phyloP scores from a whole-genome alignment of 2,888 invertebrate species.

The Pachymerium ferrugineum region DNA sequence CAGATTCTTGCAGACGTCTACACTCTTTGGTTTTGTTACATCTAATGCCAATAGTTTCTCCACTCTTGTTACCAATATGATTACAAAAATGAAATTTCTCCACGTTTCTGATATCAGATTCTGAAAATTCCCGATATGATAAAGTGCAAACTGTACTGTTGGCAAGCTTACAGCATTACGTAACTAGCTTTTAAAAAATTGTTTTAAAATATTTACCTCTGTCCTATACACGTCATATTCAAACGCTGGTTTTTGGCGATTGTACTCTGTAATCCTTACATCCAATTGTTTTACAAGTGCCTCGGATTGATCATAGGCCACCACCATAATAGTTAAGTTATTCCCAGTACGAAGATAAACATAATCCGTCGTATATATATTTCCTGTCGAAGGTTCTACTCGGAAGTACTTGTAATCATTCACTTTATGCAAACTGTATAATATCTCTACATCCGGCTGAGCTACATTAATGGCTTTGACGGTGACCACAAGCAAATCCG shows the following conservation, averaged over 20 bases:
- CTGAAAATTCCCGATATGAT: not conserved
- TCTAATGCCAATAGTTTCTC: too few species aligned
- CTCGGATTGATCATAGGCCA: conserved; percentile 34
- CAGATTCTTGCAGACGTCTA: too few species aligned
- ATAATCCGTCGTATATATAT: conserved; percentile 35
- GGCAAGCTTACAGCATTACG: too few species aligned
- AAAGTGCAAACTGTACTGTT: too few species aligned
- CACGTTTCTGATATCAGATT: not conserved
- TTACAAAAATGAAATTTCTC: not conserved
- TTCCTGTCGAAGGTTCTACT: conserved; percentile 36
- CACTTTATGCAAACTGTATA: conserved; percentile 36
- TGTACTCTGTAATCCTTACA: conserved; percentile 37
- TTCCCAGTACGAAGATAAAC: conserved; percentile 35
- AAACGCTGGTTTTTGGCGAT: conserved; percentile 37
- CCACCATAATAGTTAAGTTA: conserved; percentile 37
- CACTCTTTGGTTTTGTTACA: too few species aligned
- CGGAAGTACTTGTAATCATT: conserved; percentile 36
- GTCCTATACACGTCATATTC: conserved; percentile 32
- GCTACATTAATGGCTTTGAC: conserved; percentile 37
- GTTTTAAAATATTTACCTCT: conserved; percentile 34
- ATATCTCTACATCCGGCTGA: conserved; percentile 35
- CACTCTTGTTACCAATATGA: too few species aligned
- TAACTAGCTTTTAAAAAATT: too few species aligned
- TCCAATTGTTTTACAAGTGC: conserved; percentile 35
- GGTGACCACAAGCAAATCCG: conserved; percentile 33